phyloP scores from a whole-genome alignment of 1,140 invertebrate genomes.

The Cherax quadricarinatus region DNA sequence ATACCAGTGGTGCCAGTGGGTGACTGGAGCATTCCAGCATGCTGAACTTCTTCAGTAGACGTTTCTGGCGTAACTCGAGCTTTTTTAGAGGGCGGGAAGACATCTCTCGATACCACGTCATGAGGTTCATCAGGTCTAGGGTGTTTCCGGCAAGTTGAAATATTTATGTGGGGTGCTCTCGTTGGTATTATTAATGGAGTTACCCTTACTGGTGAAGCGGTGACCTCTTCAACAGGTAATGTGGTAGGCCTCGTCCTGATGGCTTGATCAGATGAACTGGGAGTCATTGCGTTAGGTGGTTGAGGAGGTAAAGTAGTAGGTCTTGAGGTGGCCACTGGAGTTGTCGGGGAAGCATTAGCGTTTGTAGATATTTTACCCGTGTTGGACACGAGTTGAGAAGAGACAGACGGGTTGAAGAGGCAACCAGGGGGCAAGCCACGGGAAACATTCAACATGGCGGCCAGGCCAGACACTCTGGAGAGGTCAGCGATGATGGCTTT shows the following conservation, averaged over 20 bases:
- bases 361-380: neutral
- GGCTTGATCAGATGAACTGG: too few species aligned
- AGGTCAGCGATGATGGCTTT: neutral
- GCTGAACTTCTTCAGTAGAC: neutral
- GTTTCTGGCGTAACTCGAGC: neutral
- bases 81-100: neutral
- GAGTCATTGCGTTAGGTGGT: too few species aligned
- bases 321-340: neutral
- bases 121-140: neutral
- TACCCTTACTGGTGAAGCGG: too few species aligned
- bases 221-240: too few species aligned
- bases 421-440: neutral
- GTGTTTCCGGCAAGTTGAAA: neutral
- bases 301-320: too few species aligned
- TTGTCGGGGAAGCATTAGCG: neutral
- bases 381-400: neutral
- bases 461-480: slow-evolving; percentile 16
- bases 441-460: neutral
- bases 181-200: too few species aligned
- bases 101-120: neutral
- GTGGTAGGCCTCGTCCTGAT: too few species aligned
- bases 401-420: neutral
- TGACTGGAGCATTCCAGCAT: neutral
- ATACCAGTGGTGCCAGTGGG: neutral
- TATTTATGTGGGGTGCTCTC: neutral